A percentile compares a stretch with the other conserved stretches of the same genome.
phyloP scores from a whole-genome alignment of 2,113 vertebrate species.

The Redunca redunca region DNA sequence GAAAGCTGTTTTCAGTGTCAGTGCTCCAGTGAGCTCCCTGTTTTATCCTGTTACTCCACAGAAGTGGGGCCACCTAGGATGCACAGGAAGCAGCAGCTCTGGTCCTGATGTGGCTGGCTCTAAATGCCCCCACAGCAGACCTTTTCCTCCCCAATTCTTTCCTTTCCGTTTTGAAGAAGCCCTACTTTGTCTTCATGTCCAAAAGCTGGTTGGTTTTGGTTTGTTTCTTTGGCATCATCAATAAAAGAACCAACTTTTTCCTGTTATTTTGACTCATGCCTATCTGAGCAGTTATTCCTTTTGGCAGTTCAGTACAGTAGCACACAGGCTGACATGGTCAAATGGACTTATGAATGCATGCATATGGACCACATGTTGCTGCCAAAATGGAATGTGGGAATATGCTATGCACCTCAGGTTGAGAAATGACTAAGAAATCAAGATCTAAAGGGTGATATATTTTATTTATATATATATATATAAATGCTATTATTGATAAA shows the following conservation, averaged over 20 bases:
- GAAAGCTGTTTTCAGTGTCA: conserved; percentile 31
- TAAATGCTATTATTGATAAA: conserved; percentile 99
- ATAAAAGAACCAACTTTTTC: conserved; percentile 67
- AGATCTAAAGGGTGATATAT: conserved; percentile 91
- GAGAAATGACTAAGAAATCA: conserved; percentile 85
- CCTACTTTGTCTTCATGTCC: conserved; percentile 66
- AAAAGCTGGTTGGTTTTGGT: conserved; percentile 67
- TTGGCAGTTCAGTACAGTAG: conserved; percentile 75
- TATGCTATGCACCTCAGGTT: conserved; percentile 81
- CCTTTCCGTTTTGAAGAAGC: conserved; percentile 47
- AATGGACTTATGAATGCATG: conserved; percentile 79
- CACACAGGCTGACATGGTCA: conserved; percentile 75
- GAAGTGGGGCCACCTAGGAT: neutral
- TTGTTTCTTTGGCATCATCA: conserved; percentile 79
- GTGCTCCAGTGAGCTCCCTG: conserved; percentile 60
- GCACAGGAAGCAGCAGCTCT: conserved; percentile 52
- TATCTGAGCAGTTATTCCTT: conserved; percentile 72
- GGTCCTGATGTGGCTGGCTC: conserved; percentile 18
- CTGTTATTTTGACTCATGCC: conserved; percentile 58
- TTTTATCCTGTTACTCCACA: conserved; percentile 21
- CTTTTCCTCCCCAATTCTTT: conserved; percentile 27
- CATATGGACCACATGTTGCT: conserved; percentile 82
- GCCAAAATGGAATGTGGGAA: conserved; percentile 88
- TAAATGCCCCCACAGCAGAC: neutral
- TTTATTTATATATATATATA: conserved; percentile 52